Percentiles rank a stretch among this genome's conserved stretches.
These are phyloP conservation scores for Octopus bimaculoides DNA, from an alignment of 1,140 invertebrate genomes.

Conservation along the genomic window DNA sequence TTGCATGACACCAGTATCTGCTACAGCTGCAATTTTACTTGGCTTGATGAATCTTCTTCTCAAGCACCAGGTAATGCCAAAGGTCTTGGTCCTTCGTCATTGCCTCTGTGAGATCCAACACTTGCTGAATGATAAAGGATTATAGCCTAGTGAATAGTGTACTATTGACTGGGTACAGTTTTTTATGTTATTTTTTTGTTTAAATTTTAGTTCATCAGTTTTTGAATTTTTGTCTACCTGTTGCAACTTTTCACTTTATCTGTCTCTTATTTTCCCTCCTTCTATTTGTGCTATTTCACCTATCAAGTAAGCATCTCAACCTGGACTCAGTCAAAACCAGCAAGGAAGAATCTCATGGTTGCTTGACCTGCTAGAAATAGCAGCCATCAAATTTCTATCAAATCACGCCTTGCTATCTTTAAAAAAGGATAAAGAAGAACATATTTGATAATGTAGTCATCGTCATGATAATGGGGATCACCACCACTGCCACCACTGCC, in stretches of 20 bases:
- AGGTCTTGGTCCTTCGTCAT: no score
- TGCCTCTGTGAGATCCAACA: no score
- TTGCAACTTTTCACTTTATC: not conserved
- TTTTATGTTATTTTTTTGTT: not conserved
- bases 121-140: no score
- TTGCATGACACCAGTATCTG: no score
- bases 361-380: not conserved
- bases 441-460: not conserved
- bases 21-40: no score
- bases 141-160: not conserved
- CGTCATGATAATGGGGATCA: not conserved
- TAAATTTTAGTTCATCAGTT: no score
- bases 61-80: no score
- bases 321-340: not conserved
- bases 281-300: not conserved
- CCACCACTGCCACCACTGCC: no score
- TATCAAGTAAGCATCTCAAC: not conserved
- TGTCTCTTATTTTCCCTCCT: not conserved
- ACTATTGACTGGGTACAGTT: not conserved
- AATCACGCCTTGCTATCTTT: no score
- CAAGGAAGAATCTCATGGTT: not conserved
- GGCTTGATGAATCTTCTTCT: no score
- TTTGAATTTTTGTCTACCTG: no score
- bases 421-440: no score
- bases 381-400: not conserved